These are phyloP conservation scores for Noctilio leporinus DNA, from an alignment of 2,113 vertebrate species.

Conservation along the genomic window DNA sequence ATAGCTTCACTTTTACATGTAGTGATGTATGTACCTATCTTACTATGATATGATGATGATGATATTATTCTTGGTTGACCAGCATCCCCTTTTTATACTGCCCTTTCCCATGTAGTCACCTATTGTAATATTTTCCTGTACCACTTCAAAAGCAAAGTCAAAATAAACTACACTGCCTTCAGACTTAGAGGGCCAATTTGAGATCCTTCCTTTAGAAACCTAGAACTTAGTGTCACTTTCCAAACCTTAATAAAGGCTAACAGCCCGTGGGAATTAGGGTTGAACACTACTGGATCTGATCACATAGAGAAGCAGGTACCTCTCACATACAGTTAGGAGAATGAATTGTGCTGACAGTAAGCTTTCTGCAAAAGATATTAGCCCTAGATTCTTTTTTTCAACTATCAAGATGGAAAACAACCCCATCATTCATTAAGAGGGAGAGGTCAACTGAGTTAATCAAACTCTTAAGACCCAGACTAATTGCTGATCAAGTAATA, in stretches of 20 bases:
- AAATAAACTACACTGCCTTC: neutral
- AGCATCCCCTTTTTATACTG: neutral
- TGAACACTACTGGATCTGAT: neutral
- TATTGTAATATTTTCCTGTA: neutral
- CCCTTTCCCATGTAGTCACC: neutral
- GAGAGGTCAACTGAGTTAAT: constrained; percentile 9
- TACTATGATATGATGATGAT: neutral
- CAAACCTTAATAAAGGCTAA: neutral
- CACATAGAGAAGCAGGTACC: neutral
- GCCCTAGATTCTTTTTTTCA: constrained; percentile 11
- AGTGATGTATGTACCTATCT: neutral
- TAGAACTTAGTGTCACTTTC: neutral
- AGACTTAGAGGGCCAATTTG: neutral
- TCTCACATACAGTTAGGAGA: constrained; percentile 7
- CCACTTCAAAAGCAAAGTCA: neutral
- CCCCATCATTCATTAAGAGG: neutral
- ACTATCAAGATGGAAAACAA: constrained; percentile 34
- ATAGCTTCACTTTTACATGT: neutral
- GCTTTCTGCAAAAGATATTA: neutral
- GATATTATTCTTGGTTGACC: neutral
- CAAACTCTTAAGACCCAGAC: constrained; percentile 4
- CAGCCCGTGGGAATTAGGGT: neutral
- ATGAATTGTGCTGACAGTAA: neutral
- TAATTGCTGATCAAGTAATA: constrained; percentile 43
- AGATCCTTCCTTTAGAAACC: neutral